Conservation (phyloP, 1,140 invertebrate species). For the Drusus annulatus region DNA sequence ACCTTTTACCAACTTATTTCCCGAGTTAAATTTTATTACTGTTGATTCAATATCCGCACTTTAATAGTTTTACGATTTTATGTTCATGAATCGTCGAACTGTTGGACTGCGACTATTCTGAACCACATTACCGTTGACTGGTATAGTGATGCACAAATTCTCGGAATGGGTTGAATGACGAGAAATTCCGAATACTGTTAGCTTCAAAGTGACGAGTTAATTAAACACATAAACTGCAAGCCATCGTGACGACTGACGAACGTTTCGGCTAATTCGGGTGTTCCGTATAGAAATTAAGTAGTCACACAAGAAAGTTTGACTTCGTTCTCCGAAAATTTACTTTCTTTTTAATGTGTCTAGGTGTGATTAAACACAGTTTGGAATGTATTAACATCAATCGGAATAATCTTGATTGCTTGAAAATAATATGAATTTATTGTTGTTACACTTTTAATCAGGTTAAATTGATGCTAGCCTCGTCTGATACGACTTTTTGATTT, state of each 20-base stretch:
- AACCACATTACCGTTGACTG: too few relatives aligned
- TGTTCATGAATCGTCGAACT: too few relatives aligned
- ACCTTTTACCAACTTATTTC: too few relatives aligned
- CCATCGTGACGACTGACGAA: neutral
- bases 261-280: neutral
- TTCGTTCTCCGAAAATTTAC: conserved; percentile 5
- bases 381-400: neutral
- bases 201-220: neutral
- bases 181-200: conserved; percentile 35
- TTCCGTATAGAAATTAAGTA: conserved; percentile 12
- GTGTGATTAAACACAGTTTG: neutral
- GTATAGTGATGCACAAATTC: too few relatives aligned
- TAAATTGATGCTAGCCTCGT: too few relatives aligned
- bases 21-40: too few relatives aligned
- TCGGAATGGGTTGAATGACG: neutral
- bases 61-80: too few relatives aligned
- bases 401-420: neutral
- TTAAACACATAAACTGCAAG: neutral
- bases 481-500: too few relatives aligned
- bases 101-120: too few relatives aligned
- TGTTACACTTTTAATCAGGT: neutral
- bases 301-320: conserved; percentile 16
- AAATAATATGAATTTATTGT: neutral
- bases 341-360: conserved; percentile 15
- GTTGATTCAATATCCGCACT: too few relatives aligned